Conservation (phyloP, 1,140 invertebrate genomes). For the Brachionus asplanchnoidis region DNA sequence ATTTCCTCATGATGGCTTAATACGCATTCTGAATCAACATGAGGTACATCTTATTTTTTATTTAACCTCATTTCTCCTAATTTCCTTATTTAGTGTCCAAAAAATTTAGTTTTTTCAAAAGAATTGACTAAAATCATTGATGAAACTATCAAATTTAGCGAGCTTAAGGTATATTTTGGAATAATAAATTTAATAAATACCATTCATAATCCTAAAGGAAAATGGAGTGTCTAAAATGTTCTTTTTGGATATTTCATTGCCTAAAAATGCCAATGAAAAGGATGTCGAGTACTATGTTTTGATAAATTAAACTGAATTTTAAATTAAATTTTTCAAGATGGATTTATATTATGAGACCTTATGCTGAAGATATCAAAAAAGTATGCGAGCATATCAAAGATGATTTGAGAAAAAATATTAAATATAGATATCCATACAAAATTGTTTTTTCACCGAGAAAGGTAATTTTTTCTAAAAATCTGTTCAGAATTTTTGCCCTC, state of each 20-base stretch:
- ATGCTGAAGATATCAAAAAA: not conserved
- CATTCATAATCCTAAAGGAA: not conserved
- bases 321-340: not conserved
- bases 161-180: not conserved
- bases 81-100: not conserved
- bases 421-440: conserved; percentile 27
- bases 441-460: conserved; percentile 31
- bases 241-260: not conserved
- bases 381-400: conserved; percentile 36
- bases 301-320: not conserved
- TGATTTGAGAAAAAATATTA: not conserved
- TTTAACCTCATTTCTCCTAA: not conserved
- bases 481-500: not conserved
- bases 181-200: not conserved
- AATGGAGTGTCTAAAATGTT: conserved; percentile 32
- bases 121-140: conserved; percentile 21
- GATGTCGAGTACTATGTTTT: not conserved
- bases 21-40: not conserved
- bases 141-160: conserved; percentile 13
- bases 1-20: not conserved
- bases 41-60: not conserved
- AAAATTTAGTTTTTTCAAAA: conserved; percentile 29
- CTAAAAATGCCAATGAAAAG: not conserved
- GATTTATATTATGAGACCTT: conserved; percentile 27
- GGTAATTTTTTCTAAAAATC: not conserved